These are phyloP conservation scores for Cricetomys ansorgei DNA, from an alignment of 2,113 vertebrate species.

Conservation along the genomic window DNA sequence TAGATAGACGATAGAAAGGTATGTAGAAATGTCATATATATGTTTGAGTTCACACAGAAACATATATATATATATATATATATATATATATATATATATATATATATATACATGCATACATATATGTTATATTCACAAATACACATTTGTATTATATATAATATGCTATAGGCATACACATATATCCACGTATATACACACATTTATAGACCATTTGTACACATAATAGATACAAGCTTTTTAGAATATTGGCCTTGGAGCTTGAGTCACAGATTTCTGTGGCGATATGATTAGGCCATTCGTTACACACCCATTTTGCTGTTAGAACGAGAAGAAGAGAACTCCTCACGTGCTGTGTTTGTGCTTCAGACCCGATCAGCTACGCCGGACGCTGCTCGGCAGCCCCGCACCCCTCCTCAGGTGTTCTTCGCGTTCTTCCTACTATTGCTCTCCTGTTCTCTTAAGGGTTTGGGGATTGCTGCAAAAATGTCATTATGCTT, in stretches of 20 bases:
- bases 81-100: background rate
- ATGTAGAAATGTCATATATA: too few relatives aligned
- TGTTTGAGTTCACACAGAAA: too few relatives aligned
- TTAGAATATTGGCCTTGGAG: background rate
- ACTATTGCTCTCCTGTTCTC: background rate
- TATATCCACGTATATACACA: background rate
- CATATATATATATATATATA: background rate
- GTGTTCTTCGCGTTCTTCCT: background rate
- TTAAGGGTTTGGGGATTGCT: background rate
- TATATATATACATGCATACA: too few relatives aligned
- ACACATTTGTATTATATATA: background rate
- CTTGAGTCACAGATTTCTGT: background rate
- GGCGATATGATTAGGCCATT: background rate
- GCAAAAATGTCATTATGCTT: conserved; percentile 3
- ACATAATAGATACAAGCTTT: background rate
- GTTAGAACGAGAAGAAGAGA: background rate
- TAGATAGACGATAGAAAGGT: too few relatives aligned
- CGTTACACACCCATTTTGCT: background rate
- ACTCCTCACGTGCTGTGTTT: background rate
- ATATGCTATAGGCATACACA: background rate
- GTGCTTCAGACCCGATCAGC: background rate
- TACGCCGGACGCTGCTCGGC: background rate
- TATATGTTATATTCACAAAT: background rate
- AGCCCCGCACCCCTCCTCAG: too few relatives aligned
- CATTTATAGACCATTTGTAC: background rate